A percentile compares a stretch with the other conserved stretches of the same genome.
Evolutionary conservation across 2,113 vertebrate genomes (phyloP).

Genomic region (Noctilio leporinus): DNA sequence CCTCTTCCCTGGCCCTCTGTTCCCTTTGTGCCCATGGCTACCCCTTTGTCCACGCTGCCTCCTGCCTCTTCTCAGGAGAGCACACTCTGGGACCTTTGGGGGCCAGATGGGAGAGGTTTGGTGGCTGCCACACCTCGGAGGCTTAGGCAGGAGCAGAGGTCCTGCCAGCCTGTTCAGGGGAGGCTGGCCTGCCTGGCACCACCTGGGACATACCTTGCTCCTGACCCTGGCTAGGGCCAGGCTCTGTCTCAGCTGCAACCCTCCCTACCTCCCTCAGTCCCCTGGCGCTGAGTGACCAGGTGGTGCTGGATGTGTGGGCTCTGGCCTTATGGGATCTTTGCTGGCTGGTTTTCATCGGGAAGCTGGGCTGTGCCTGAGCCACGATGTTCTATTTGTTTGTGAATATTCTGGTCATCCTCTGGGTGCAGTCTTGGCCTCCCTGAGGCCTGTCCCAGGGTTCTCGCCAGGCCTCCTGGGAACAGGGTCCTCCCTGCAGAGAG

Average conservation of each 20-base stretch:
- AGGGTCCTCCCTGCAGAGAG: not conserved
- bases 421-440: not conserved
- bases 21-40: accelerated
- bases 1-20: not conserved
- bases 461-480: not conserved
- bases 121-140: not conserved
- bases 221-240: not conserved
- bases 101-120: not conserved
- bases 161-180: not conserved
- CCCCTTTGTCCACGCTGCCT: not conserved
- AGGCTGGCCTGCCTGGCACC: no score
- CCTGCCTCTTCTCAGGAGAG: not conserved
- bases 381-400: not conserved
- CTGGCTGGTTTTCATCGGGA: not conserved
- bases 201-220: not conserved
- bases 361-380: not conserved
- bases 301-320: not conserved
- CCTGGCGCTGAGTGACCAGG: not conserved
- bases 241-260: no score
- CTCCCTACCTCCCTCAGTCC: accelerated
- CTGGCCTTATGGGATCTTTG: not conserved
- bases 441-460: not conserved
- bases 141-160: not conserved
- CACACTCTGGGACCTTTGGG: not conserved
- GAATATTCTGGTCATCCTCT: not conserved